Evolutionary conservation across 1,140 invertebrate species (phyloP).

Genomic region (Caligus rogercresseyi): DNA sequence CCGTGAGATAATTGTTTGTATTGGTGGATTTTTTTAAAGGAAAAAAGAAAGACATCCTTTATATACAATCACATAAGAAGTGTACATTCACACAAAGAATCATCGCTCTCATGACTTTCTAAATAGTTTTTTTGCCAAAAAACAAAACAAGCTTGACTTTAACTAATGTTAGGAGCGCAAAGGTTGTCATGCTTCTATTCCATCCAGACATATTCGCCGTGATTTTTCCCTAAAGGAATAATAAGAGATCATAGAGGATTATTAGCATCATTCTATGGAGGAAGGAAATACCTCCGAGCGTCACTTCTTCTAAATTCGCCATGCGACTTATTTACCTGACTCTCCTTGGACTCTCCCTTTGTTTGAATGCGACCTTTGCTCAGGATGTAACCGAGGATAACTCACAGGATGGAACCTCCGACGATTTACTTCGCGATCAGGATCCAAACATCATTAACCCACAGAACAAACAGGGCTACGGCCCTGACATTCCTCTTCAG

Average conservation of each 20-base stretch:
- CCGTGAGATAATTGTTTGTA: too few species aligned
- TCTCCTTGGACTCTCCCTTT: too few species aligned
- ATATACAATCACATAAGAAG: too few species aligned
- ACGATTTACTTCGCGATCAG: background rate
- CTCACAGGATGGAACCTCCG: background rate
- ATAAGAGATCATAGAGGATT: background rate
- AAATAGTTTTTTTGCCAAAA: background rate
- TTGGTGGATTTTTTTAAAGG: too few species aligned
- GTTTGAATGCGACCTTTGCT: too few species aligned
- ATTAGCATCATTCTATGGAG: background rate
- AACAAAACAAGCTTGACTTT: background rate
- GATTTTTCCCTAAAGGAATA: background rate
- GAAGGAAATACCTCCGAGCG: too few species aligned
- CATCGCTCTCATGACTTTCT: background rate
- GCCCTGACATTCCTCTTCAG: background rate
- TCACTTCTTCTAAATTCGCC: too few species aligned
- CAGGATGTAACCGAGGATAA: background rate
- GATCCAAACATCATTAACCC: conserved; percentile 19
- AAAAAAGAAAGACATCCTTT: too few species aligned
- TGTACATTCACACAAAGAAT: too few species aligned
- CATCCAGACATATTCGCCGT: background rate
- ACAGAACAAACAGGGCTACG: conserved; percentile 15
- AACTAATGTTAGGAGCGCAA: too few species aligned
- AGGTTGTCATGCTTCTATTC: background rate
- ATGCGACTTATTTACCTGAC: too few species aligned